Percentiles rank a stretch among this genome's conserved stretches.
Conservation (phyloP, 2,113 vertebrate species). For the Ochotona curzoniae region DNA sequence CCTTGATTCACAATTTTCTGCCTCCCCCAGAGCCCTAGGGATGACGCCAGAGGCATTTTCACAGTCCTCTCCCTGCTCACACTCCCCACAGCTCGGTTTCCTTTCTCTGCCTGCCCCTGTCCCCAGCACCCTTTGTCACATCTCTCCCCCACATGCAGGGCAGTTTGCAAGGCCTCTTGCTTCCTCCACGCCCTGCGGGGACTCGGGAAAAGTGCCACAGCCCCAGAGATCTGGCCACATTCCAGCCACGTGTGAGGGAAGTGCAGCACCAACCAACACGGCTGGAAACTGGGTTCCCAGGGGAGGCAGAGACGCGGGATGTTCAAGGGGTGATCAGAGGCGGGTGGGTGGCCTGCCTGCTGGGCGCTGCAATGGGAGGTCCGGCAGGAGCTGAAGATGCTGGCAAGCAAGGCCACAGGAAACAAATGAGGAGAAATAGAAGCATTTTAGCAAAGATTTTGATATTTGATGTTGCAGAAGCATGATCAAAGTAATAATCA, state of each 20-base stretch:
- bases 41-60: background rate
- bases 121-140: background rate
- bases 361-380: background rate
- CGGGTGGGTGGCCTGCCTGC: conserved; percentile 44
- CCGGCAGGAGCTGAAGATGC: background rate
- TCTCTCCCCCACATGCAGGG: background rate
- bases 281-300: background rate
- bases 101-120: background rate
- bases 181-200: background rate
- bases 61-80: background rate
- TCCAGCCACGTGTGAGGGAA: background rate
- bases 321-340: background rate
- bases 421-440: background rate
- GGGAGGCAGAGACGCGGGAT: background rate
- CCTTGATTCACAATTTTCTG: background rate
- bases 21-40: background rate
- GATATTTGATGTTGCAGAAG: background rate
- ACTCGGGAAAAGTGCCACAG: background rate
- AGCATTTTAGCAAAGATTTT: background rate
- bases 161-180: conserved; percentile 35
- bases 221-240: background rate
- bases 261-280: background rate
- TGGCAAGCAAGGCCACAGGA: background rate
- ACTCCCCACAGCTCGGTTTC: background rate
- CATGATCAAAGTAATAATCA: background rate